Conservation (phyloP, 23 tunicate species). For the Clavelina lepadiformis region DNA sequence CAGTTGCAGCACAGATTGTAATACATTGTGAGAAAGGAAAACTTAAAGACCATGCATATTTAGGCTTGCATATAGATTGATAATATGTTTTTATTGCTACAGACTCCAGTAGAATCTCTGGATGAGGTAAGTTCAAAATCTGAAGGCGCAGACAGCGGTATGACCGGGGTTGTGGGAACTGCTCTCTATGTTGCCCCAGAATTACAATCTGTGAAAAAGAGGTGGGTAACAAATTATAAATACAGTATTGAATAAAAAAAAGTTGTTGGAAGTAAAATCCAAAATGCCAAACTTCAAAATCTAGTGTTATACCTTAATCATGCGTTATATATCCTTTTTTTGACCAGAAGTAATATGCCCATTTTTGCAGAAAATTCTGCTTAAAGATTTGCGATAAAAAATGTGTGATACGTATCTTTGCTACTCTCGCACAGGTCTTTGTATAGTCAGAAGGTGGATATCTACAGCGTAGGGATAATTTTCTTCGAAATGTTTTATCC, state of each 20-base stretch:
- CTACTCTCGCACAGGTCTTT: slow-evolving; percentile 25
- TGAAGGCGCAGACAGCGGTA: slow-evolving; percentile 63
- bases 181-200: slow-evolving; percentile 85
- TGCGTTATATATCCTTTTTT: too few species aligned
- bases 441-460: slow-evolving; percentile 85
- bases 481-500: slow-evolving; percentile 82
- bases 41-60: background rate
- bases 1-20: background rate
- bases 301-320: too few species aligned
- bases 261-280: background rate
- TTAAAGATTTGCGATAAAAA: too few species aligned
- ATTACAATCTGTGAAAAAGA: slow-evolving; percentile 18
- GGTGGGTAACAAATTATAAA: too few species aligned
- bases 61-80: too few species aligned
- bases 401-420: background rate
- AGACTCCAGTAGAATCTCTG: background rate
- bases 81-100: too few species aligned
- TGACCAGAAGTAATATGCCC: too few species aligned
- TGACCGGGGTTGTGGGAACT: slow-evolving; percentile 77
- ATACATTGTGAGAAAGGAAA: background rate
- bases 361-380: too few species aligned
- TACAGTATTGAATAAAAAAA: background rate
- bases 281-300: background rate
- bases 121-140: slow-evolving; percentile 51
- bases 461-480: slow-evolving; percentile 90